Conservation (phyloP, 2,888 invertebrate genomes). For the Cynaeus angustus region DNA sequence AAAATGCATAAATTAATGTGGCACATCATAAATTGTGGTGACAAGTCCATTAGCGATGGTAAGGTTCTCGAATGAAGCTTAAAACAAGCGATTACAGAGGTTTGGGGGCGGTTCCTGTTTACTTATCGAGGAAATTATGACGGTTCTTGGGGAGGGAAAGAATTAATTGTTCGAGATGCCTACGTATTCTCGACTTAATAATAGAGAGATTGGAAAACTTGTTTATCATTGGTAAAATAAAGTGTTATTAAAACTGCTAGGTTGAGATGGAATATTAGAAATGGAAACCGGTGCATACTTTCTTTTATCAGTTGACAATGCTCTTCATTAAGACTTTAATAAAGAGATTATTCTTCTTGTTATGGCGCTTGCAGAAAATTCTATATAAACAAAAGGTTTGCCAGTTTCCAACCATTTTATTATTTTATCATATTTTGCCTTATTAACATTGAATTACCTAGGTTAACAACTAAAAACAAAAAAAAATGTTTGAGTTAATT, state of each 20-base stretch:
- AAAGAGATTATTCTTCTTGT: too few species aligned
- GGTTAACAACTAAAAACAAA: too few species aligned
- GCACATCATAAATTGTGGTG: slow-evolving; percentile 45
- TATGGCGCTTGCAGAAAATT: too few species aligned
- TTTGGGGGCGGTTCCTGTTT: slow-evolving; percentile 28
- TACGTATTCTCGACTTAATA: not conserved
- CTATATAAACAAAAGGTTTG: too few species aligned
- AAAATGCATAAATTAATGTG: slow-evolving; percentile 44
- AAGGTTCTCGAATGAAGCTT: slow-evolving; percentile 34
- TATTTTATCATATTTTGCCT: too few species aligned
- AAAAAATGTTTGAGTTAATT: too few species aligned
- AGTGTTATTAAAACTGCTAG: slow-evolving; percentile 11
- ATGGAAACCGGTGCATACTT: too few species aligned
- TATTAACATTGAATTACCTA: too few species aligned
- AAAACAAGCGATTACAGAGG: slow-evolving; percentile 29
- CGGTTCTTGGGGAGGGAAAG: slow-evolving; percentile 11
- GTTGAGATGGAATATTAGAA: not conserved
- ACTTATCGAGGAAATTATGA: slow-evolving; percentile 28
- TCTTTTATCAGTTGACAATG: too few species aligned
- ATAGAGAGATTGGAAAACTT: not conserved
- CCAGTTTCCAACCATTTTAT: too few species aligned
- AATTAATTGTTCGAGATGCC: slow-evolving; percentile 19
- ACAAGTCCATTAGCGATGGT: slow-evolving; percentile 47
- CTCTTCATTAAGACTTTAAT: too few species aligned
- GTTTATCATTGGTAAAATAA: slow-evolving; percentile 2